phyloP scores from a whole-genome alignment of 2,888 invertebrate species.

The Drymonia ruficornis region DNA sequence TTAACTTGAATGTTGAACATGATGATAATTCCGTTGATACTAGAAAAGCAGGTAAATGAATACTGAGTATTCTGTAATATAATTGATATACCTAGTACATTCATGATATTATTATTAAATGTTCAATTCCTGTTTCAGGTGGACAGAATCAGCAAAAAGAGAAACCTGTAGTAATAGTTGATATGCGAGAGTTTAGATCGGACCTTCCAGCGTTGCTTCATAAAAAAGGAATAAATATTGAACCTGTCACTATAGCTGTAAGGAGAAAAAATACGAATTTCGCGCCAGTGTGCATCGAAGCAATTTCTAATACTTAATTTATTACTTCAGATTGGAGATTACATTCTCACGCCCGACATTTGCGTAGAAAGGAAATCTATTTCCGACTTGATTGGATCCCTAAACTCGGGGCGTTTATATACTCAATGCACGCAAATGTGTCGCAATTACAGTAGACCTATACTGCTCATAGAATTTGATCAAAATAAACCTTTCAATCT shows the following conservation, averaged over 20 bases:
- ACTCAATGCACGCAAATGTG: conserved; percentile 98
- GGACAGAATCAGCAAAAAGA: conserved; percentile 70
- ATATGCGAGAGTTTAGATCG: conserved; percentile 98
- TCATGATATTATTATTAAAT: too few species aligned
- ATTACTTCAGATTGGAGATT: conserved; percentile 93
- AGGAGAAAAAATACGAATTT: conserved; percentile 22
- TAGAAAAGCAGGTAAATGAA: conserved; percentile 86
- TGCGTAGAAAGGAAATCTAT: conserved; percentile 99
- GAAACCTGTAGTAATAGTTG: conserved; percentile 91
- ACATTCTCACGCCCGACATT: conserved; percentile 97
- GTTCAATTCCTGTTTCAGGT: conserved; percentile 47
- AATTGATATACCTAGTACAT: too few species aligned
- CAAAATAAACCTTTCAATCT: conserved; percentile 95
- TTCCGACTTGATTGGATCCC: conserved; percentile 97
- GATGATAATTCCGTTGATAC: conserved; percentile 79
- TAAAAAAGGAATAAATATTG: conserved; percentile 95
- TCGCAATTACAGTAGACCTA: conserved; percentile 93
- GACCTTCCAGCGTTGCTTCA: conserved; percentile 98
- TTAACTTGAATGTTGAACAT: conserved; percentile 70
- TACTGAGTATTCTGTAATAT: background rate
- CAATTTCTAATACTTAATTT: background rate
- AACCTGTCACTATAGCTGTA: conserved; percentile 79
- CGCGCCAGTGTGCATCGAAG: background rate
- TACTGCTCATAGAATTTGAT: conserved; percentile 98
- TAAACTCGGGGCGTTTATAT: conserved; percentile 97